phyloP scores from a whole-genome alignment of 2,113 vertebrate species.

The Vidua macroura region DNA sequence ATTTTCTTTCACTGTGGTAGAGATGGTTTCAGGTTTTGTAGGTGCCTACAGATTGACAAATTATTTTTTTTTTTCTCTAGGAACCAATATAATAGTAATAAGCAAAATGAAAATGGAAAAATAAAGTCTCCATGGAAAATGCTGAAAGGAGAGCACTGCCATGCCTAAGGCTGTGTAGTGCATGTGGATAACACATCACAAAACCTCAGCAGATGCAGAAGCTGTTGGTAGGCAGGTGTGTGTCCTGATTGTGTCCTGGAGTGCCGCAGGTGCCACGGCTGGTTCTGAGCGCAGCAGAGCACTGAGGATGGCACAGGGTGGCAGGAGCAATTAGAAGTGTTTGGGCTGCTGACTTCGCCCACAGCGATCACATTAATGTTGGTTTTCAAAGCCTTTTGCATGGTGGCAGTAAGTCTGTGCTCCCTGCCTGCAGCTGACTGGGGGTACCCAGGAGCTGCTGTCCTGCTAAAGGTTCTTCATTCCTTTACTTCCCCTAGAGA shows the following conservation, averaged over 20 bases:
- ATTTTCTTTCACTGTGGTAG: not conserved
- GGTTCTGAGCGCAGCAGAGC: not conserved
- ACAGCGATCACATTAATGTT: not conserved
- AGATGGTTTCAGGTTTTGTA: not conserved
- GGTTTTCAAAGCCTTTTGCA: not conserved
- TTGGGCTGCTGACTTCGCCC: not conserved
- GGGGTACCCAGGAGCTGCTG: not conserved
- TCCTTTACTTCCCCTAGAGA: not conserved
- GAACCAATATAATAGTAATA: not conserved
- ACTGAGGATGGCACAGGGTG: not conserved
- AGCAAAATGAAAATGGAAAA: not conserved
- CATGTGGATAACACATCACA: not conserved
- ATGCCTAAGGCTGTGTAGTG: not conserved
- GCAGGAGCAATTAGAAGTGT: not conserved
- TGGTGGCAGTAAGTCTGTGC: not conserved
- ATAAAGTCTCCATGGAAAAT: not conserved
- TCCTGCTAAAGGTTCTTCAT: not conserved
- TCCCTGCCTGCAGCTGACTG: not conserved
- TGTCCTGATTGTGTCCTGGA: not conserved
- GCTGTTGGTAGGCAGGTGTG: fast-evolving
- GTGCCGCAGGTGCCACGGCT: not conserved
- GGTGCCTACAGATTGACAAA: not conserved
- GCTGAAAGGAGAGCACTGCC: not conserved
- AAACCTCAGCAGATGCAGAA: not conserved
- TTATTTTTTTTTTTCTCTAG: not conserved